A percentile compares a stretch with the other conserved stretches of the same genome.
Conservation (phyloP, 2,888 invertebrate genomes). For the Cerastoderma edule region DNA sequence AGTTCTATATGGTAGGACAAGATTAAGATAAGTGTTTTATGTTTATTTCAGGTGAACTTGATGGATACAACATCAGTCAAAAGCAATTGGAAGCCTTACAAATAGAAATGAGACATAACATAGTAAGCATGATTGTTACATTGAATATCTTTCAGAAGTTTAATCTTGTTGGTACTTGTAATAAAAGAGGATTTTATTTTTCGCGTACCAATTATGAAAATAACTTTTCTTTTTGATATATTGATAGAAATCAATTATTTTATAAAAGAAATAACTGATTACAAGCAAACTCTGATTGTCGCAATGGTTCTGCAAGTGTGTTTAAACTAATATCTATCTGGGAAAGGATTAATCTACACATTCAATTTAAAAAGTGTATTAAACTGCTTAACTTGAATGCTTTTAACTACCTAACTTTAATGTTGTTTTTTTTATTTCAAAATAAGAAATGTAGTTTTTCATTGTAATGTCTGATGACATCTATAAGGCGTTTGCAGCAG, state of each 20-base stretch:
- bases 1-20: neutral
- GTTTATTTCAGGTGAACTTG: slow-evolving; percentile 12
- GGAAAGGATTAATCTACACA: no score
- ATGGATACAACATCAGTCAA: neutral
- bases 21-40: neutral
- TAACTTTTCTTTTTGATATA: neutral
- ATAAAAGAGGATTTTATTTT: neutral
- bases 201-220: neutral
- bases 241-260: neutral
- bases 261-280: neutral
- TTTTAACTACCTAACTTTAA: no score
- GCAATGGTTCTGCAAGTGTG: neutral
- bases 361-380: no score
- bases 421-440: neutral
- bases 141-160: neutral
- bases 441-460: neutral
- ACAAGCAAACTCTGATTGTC: neutral
- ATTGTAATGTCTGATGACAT: neutral
- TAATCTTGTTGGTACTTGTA: neutral
- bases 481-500: neutral
- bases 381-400: no score
- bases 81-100: slow-evolving; percentile 6
- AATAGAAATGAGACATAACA: slow-evolving; percentile 8
- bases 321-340: no score
- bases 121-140: neutral